These are phyloP conservation scores for Syncerus caffer DNA, from an alignment of 2,797 vertebrate species.

Conservation along the genomic window DNA sequence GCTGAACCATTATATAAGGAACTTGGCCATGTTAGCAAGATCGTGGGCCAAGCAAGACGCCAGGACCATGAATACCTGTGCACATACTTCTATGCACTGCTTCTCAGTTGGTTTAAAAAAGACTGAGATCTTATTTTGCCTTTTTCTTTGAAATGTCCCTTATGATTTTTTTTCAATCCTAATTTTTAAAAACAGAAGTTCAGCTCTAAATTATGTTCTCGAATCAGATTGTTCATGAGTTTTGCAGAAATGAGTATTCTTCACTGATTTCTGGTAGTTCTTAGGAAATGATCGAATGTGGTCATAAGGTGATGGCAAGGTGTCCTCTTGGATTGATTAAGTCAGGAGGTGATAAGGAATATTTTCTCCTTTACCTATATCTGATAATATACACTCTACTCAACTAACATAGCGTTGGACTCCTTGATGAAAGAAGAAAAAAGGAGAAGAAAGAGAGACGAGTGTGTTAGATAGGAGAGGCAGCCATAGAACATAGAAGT, in stretches of 20 bases:
- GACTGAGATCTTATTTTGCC: background rate
- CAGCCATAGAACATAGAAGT: background rate
- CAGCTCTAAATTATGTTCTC: background rate
- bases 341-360: background rate
- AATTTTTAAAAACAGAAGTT: background rate
- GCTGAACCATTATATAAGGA: background rate
- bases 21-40: background rate
- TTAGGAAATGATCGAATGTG: background rate
- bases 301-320: background rate
- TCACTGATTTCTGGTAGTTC: background rate
- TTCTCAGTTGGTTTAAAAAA: background rate
- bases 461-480: background rate
- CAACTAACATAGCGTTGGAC: background rate
- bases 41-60: background rate
- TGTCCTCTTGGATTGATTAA: background rate
- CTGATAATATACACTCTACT: background rate
- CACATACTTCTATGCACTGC: background rate
- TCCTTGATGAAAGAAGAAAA: background rate
- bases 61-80: background rate
- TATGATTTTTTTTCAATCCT: background rate
- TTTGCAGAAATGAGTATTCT: background rate
- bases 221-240: background rate
- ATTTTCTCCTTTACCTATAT: background rate
- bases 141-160: background rate
- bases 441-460: background rate